Conservation (phyloP, 1,140 invertebrate genomes). For the Drosophila guanche region DNA sequence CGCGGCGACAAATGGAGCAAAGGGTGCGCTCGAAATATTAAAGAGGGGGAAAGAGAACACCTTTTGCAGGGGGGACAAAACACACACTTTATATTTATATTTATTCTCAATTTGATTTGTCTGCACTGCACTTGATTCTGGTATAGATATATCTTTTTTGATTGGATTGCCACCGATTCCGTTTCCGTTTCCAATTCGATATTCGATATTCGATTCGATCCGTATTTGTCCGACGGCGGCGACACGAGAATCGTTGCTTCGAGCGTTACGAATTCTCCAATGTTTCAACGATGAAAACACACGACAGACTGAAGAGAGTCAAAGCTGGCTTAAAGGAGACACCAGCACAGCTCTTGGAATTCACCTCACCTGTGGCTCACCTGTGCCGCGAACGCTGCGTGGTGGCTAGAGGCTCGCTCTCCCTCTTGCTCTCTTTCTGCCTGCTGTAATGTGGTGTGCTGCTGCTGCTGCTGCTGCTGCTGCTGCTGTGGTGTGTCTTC, state of each 20-base stretch:
- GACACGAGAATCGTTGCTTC: slow-evolving; percentile 46
- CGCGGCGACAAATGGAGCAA: slow-evolving; percentile 43
- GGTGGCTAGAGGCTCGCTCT: background rate
- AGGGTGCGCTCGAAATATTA: slow-evolving; percentile 12
- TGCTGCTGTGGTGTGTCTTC: slow-evolving; percentile 9
- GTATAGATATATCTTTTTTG: slow-evolving; percentile 6
- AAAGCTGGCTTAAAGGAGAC: slow-evolving; percentile 14
- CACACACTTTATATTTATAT: slow-evolving; percentile 3
- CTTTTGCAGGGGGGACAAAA: no score
- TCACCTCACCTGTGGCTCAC: background rate
- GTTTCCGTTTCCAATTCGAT: slow-evolving; percentile 14
- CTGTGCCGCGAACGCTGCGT: no score
- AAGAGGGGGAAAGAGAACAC: no score
- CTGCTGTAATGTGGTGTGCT: no score
- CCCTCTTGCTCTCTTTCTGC: background rate
- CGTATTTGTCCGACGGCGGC: slow-evolving; percentile 42
- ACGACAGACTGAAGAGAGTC: slow-evolving; percentile 66
- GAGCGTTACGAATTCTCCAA: slow-evolving; percentile 61
- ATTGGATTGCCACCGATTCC: slow-evolving; percentile 21
- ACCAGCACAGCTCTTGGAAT: background rate
- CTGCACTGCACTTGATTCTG: slow-evolving; percentile 46
- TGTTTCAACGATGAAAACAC: slow-evolving; percentile 74
- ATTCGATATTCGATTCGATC: slow-evolving; percentile 12
- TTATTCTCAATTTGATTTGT: slow-evolving; percentile 17
- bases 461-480: slow-evolving; percentile 26